Percentiles rank a stretch among this genome's conserved stretches.
These are phyloP conservation scores for Megaleporinus macrocephalus DNA, from an alignment of 2,113 vertebrate species.

Conservation along the genomic window DNA sequence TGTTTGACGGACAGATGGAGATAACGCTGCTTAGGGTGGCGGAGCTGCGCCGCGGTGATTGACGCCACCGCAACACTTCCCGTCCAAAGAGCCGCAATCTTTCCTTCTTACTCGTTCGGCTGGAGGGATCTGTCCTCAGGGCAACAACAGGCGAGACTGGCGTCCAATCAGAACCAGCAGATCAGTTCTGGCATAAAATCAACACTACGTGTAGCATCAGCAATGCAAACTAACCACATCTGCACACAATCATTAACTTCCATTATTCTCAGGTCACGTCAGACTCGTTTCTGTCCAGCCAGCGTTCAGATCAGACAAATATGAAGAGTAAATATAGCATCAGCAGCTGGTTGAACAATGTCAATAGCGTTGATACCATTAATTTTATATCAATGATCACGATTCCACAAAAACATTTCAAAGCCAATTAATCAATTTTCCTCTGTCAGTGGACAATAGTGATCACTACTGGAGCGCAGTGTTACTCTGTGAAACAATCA, in stretches of 20 bases:
- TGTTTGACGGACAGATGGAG: slow-evolving; percentile 15
- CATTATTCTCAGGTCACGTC: not conserved
- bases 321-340: too few relatives aligned
- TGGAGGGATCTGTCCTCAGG: not conserved
- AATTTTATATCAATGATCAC: too few relatives aligned
- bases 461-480: too few relatives aligned
- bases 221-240: not conserved
- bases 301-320: too few relatives aligned
- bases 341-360: too few relatives aligned
- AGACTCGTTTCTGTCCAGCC: too few relatives aligned
- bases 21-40: not conserved
- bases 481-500: too few relatives aligned
- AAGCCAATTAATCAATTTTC: too few relatives aligned
- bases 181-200: not conserved
- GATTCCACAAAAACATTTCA: too few relatives aligned
- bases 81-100: not conserved
- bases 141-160: not conserved
- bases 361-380: too few relatives aligned
- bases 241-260: not conserved
- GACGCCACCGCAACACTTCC: not conserved
- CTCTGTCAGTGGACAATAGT: too few relatives aligned
- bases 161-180: not conserved
- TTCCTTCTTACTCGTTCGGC: not conserved
- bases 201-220: not conserved
- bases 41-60: not conserved